Evolutionary conservation across 2,888 invertebrate genomes (phyloP), one percentile per base, ranked within the genome.

Genomic region (Callosobruchus maculatus): DNA sequence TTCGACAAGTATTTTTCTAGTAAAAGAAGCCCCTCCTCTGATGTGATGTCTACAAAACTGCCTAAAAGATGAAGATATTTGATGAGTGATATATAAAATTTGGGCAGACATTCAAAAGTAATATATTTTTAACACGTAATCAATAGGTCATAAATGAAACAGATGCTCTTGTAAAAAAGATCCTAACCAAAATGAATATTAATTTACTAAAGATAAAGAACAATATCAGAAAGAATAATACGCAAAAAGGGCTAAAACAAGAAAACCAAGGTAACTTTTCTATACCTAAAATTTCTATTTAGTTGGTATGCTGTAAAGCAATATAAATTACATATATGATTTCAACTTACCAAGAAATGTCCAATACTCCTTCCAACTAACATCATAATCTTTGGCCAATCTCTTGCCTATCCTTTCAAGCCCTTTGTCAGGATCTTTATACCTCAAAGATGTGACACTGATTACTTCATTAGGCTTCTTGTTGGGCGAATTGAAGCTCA

Each of bases 341-440:
- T 18, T 13, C 13, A 49, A 49, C 49, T 49, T 49, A 49, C 49
- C 49, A 18, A 98, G 88, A 85, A 98, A 98, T 5, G 93, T 93
- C 98, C 98, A 98, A 87, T 95, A 95, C 83, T 98, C 98, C 76
- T 92, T 93, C 97, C 97, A 98, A 13, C 91, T 90, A 0, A 95
- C 90, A 73, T 93, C 90, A 85, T 92, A 90, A 85, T 94, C 90
- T 77, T 91, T 90, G 0, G 96, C 95, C 78, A 94, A 85, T 78
- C 90, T 88, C 82, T 93, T 93, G 77, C 96, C 97, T 68, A 95
- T 91, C 80, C 92, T 88, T 86, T 98, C 97, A n/a, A 97, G 88
- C 0, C 97, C 97, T 84, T 97, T 97, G 74, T 94, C 93, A 31
- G 92, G 90, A 84, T 97, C 97, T 71, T 90, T 84, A 68, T 83